These are phyloP conservation scores for Tenualosa thibaudeaui DNA, from an alignment of 2,797 vertebrate species.

Conservation along the genomic window DNA sequence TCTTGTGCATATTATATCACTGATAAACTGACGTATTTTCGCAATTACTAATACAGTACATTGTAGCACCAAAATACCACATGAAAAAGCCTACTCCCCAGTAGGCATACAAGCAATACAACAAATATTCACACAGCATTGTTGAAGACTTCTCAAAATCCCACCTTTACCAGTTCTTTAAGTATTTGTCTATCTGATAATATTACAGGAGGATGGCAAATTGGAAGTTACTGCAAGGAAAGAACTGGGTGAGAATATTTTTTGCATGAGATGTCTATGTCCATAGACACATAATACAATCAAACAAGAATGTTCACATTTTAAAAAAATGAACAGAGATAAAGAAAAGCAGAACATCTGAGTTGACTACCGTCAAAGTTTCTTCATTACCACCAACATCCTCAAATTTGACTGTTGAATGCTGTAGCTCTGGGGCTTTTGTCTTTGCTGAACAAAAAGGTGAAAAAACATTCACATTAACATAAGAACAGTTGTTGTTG, in stretches of 20 bases:
- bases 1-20: not conserved
- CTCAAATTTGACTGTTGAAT: conserved; percentile 83
- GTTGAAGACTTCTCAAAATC: not conserved
- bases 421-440: conserved; percentile 75
- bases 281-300: not conserved
- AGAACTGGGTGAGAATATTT: no score
- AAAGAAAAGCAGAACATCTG: not conserved
- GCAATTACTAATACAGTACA: no score
- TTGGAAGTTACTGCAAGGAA: no score
- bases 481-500: not conserved
- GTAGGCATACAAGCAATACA: not conserved
- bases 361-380: conserved; percentile 78
- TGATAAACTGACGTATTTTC: not conserved
- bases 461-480: conserved; percentile 1
- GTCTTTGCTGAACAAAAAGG: conserved; percentile 65
- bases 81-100: not conserved
- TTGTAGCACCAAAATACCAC: not conserved
- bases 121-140: not conserved
- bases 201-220: not conserved
- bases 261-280: no score
- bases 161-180: not conserved
- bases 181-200: not conserved
- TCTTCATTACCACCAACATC: conserved; percentile 90
- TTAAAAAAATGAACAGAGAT: not conserved
- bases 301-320: not conserved